Conservation (phyloP, 2,797 vertebrate genomes). For the Myotis vivesi region DNA sequence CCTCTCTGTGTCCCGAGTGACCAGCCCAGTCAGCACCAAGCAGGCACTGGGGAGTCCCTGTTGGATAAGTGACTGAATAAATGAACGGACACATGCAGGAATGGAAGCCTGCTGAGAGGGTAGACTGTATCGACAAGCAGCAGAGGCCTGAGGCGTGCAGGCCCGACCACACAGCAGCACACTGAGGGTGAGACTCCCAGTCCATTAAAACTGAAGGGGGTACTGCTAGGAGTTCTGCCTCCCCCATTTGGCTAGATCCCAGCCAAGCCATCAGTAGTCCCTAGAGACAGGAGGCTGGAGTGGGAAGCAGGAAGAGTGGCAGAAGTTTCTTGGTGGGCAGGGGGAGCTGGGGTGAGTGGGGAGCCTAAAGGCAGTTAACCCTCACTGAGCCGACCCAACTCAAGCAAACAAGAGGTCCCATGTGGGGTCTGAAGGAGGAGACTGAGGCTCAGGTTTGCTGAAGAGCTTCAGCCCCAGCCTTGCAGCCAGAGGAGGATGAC, state of each 20-base stretch:
- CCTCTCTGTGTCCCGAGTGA: background rate
- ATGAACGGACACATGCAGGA: background rate
- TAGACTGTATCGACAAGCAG: background rate
- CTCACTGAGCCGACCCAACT: background rate
- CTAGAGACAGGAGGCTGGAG: constrained; percentile 65
- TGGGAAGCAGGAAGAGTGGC: constrained; percentile 72
- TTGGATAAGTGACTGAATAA: background rate
- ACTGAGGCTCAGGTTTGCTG: background rate
- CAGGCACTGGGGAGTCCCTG: background rate
- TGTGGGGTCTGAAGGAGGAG: background rate
- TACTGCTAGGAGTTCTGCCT: constrained; percentile 29
- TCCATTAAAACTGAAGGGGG: constrained; percentile 69
- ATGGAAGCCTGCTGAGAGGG: background rate
- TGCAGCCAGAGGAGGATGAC: background rate
- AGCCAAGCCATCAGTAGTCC: constrained; percentile 77
- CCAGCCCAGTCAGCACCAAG: background rate
- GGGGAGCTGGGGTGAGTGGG: background rate
- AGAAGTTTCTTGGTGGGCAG: constrained; percentile 62
- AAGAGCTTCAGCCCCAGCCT: background rate
- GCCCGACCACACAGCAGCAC: background rate
- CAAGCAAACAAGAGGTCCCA: background rate
- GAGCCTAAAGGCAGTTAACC: constrained; percentile 39
- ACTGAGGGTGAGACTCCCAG: constrained; percentile 46
- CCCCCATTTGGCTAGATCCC: constrained; percentile 75
- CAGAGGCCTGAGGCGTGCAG: background rate